phyloP scores from a whole-genome alignment of 2,113 vertebrate species.

The Myotis lucifugus region DNA sequence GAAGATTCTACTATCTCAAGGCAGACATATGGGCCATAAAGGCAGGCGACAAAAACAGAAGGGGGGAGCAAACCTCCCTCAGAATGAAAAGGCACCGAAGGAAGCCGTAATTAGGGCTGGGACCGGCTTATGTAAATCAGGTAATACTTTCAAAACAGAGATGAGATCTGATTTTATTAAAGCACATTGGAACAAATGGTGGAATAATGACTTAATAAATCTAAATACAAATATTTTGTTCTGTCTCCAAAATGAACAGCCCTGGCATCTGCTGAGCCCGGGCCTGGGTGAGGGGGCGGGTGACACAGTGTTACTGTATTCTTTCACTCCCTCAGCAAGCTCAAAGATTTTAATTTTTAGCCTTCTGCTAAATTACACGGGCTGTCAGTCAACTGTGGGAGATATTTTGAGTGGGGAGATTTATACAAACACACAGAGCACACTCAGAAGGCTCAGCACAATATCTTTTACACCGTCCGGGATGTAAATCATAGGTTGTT shows the following conservation, averaged over 20 bases:
- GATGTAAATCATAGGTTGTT: constrained; percentile 79
- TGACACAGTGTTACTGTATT: accelerated
- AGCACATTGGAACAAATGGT: constrained; percentile 80
- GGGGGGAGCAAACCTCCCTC: constrained; percentile 65
- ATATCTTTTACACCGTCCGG: constrained; percentile 70
- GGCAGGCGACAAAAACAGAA: constrained; percentile 73
- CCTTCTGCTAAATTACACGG: constrained; percentile 80
- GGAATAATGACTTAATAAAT: constrained; percentile 83
- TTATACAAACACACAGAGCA: constrained; percentile 80
- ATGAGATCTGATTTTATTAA: constrained; percentile 80
- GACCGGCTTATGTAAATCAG: constrained; percentile 73
- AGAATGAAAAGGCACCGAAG: constrained; percentile 71
- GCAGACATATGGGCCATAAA: constrained; percentile 81
- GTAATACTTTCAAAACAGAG: constrained; percentile 81
- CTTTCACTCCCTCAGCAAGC: constrained; percentile 71
- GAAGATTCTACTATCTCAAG: constrained; percentile 79
- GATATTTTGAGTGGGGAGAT: constrained; percentile 81
- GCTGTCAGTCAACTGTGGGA: constrained; percentile 79
- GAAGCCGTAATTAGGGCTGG: constrained; percentile 63
- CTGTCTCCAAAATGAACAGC: constrained; percentile 59
- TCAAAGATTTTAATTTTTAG: constrained; percentile 71
- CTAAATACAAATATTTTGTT: constrained; percentile 78
- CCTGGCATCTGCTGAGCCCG: constrained; percentile 48
- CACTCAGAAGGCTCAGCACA: constrained; percentile 70
- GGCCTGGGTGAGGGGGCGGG: constrained; percentile 66